These are phyloP conservation scores for Leptopilina boulardi DNA, from an alignment of 1,140 invertebrate genomes.

Conservation along the genomic window DNA sequence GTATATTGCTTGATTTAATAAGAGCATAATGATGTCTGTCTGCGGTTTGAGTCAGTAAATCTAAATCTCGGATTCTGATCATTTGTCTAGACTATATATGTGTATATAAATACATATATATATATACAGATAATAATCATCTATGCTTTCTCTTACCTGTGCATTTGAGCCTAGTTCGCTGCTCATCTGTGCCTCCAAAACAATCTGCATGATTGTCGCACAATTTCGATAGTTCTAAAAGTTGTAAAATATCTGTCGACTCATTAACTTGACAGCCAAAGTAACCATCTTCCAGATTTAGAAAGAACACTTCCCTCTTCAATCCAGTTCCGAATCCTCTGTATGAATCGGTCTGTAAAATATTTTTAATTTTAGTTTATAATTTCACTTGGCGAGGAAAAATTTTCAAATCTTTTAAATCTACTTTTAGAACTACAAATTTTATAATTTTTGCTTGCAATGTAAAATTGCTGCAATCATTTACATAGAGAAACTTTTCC, in stretches of 20 bases:
- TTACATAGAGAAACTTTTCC: no score
- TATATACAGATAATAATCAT: background rate
- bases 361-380: background rate
- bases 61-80: background rate
- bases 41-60: background rate
- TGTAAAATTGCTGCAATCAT: no score
- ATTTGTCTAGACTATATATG: background rate
- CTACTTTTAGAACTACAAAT: no score
- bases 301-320: conserved; percentile 94
- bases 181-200: conserved; percentile 93
- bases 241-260: conserved; percentile 94
- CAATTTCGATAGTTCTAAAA: conserved; percentile 95
- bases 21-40: background rate
- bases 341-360: conserved; percentile 83
- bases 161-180: conserved; percentile 92
- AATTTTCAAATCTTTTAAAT: no score
- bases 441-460: no score
- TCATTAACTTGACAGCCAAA: conserved; percentile 98
- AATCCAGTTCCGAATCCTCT: conserved; percentile 86
- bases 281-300: conserved; percentile 97
- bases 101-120: no score
- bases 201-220: conserved; percentile 94
- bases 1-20: conserved; percentile 16
- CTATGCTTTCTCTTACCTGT: conserved; percentile 82
- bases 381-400: no score